These are phyloP conservation scores for Bicyclus anynana DNA, from an alignment of 1,140 invertebrate species.

Conservation along the genomic window DNA sequence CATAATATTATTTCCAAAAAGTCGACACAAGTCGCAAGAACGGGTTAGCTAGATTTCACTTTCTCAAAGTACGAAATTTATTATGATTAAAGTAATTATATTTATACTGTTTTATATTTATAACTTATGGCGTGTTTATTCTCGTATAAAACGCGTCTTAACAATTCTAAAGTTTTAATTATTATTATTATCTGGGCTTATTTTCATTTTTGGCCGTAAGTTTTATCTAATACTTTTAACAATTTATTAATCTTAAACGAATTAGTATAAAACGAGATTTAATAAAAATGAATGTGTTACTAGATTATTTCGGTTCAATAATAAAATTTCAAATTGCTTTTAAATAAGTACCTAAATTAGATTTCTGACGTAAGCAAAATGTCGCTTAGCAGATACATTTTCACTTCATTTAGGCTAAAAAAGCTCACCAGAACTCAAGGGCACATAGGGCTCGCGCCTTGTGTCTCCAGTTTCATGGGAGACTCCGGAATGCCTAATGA, in stretches of 20 bases:
- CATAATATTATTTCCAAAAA: no score
- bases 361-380: no score
- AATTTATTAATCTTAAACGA: neutral
- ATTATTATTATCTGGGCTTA: slow-evolving; percentile 3
- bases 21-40: no score
- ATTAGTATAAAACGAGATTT: neutral
- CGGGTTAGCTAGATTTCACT: no score
- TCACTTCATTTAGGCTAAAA: no score
- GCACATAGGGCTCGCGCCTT: no score
- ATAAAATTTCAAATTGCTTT: neutral
- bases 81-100: neutral
- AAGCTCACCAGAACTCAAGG: no score
- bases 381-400: no score
- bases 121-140: neutral
- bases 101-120: neutral
- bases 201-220: neutral
- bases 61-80: no score
- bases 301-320: neutral
- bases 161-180: neutral
- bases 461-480: no score
- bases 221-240: slow-evolving; percentile 1
- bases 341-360: no score
- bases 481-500: no score
- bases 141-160: neutral
- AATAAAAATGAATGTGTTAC: neutral